Percentiles rank a stretch among this genome's conserved stretches.
These are phyloP conservation scores for Taenioides sp. DNA, from an alignment of 2,797 vertebrate species.

Conservation along the genomic window DNA sequence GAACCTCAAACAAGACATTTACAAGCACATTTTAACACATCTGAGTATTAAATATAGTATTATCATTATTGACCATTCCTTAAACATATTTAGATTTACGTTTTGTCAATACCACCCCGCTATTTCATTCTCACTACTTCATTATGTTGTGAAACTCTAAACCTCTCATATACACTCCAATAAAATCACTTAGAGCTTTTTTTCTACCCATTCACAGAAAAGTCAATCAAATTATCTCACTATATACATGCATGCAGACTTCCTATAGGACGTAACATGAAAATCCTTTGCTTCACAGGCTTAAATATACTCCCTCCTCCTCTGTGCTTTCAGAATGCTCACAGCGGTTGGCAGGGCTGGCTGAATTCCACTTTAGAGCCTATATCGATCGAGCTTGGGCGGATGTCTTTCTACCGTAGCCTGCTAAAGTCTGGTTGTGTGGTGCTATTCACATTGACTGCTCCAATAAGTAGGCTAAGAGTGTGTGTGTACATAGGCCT, in stretches of 20 bases:
- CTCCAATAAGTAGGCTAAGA: slow-evolving; percentile 39
- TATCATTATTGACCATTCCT: too few species aligned
- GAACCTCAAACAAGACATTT: neutral
- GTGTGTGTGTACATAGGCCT: slow-evolving; percentile 40
- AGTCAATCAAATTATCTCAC: neutral
- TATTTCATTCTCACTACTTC: too few species aligned
- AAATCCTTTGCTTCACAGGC: slow-evolving; percentile 36
- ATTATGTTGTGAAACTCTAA: too few species aligned
- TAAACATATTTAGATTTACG: too few species aligned
- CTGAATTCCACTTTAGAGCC: slow-evolving; percentile 52
- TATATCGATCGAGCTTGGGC: slow-evolving; percentile 46
- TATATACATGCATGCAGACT: slow-evolving; percentile 5
- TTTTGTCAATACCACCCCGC: too few species aligned
- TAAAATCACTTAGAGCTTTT: neutral
- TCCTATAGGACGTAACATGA: slow-evolving; percentile 42
- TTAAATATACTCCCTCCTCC: slow-evolving; percentile 32
- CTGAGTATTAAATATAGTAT: too few species aligned
- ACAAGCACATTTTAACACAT: too few species aligned
- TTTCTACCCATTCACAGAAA: neutral
- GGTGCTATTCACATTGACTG: slow-evolving; percentile 51
- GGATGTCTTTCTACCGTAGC: slow-evolving; percentile 43
- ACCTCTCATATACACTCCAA: neutral
- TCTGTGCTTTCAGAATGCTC: slow-evolving; percentile 29
- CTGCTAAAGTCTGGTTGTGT: slow-evolving; percentile 48
- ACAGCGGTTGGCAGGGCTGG: slow-evolving; percentile 25